These are phyloP conservation scores for Mormyrus lacerda DNA, from an alignment of 2,113 vertebrate species.

Conservation along the genomic window DNA sequence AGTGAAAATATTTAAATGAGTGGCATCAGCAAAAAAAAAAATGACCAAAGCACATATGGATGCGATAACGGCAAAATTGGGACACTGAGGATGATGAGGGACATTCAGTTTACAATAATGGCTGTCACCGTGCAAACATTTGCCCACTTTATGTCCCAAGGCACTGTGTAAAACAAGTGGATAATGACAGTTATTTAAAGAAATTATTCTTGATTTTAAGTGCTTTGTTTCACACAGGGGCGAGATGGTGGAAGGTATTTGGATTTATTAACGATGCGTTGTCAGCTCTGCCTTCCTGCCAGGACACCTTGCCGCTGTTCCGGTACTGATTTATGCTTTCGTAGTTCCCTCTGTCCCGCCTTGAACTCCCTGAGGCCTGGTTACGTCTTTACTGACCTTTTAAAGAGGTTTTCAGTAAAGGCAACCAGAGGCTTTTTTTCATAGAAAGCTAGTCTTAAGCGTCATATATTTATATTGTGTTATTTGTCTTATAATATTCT, in stretches of 20 bases:
- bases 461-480: not conserved
- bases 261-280: not conserved
- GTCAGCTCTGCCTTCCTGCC: not conserved
- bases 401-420: not conserved
- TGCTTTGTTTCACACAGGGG: not conserved
- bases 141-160: not conserved
- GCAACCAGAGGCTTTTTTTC: not conserved
- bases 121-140: not conserved
- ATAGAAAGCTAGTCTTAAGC: not conserved
- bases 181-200: not conserved
- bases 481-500: not conserved
- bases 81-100: not conserved
- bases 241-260: not conserved
- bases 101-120: not conserved
- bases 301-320: not conserved
- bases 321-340: not conserved
- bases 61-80: not conserved
- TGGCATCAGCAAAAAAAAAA: no score
- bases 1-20: not conserved
- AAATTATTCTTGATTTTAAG: not conserved
- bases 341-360: not conserved
- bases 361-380: not conserved
- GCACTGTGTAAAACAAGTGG: not conserved
- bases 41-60: not conserved
- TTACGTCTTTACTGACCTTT: not conserved